These are phyloP conservation scores for Calypte anna DNA, from an alignment of 2,113 vertebrate species.

Conservation along the genomic window DNA sequence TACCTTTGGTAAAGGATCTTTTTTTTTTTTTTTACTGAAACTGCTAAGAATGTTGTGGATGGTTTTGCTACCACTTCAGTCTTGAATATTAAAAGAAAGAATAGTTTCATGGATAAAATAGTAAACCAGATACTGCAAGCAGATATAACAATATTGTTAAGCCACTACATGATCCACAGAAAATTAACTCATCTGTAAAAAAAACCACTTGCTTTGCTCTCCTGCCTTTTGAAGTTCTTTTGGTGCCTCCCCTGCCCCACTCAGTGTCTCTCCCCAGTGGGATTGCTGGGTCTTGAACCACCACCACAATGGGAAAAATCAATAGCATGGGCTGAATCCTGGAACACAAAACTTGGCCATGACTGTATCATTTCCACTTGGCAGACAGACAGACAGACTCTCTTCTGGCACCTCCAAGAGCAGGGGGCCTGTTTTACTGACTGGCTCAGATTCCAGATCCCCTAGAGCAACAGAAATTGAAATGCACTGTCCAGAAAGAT, in stretches of 20 bases:
- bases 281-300: not conserved
- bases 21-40: not conserved
- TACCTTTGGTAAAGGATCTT: not conserved
- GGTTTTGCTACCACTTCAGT: not conserved
- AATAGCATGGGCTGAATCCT: not conserved
- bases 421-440: not conserved
- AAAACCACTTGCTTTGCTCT: not conserved
- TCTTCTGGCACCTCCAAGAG: not conserved
- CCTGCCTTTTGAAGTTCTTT: not conserved
- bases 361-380: not conserved
- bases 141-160: no score
- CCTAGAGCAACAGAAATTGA: not conserved
- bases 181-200: not conserved
- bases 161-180: no score
- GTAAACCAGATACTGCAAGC: not conserved
- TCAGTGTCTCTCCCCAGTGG: not conserved
- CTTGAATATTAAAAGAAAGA: not conserved
- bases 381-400: not conserved
- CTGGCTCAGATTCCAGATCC: slow-evolving; percentile 15
- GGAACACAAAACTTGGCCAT: not conserved
- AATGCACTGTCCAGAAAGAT: not conserved
- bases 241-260: not conserved
- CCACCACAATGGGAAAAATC: not conserved
- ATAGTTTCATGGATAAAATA: not conserved
- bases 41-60: not conserved